Percentiles rank a stretch among this genome's conserved stretches.
Evolutionary conservation across 92 coral and sea anemone genomes (phyloP).

Genomic region (Palythoa caribaeorum): DNA sequence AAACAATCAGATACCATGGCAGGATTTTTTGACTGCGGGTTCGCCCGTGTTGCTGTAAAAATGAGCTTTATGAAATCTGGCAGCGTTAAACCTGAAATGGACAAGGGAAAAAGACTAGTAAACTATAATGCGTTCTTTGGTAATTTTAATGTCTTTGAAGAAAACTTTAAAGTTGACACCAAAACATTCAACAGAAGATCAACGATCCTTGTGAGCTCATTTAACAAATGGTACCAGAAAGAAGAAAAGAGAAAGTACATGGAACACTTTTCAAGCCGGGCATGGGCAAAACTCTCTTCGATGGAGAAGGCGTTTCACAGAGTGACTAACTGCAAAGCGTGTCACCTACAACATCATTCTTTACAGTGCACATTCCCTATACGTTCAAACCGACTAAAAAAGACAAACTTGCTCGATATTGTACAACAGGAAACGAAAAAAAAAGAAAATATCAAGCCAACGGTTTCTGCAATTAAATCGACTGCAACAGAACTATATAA

Average conservation of each 20-base stretch:
- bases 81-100: slow-evolving; percentile 3
- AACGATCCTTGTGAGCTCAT: not conserved
- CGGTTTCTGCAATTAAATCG: slow-evolving; percentile 1
- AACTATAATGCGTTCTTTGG: slow-evolving; percentile 32
- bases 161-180: not conserved
- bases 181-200: slow-evolving; percentile 12
- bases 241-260: slow-evolving; percentile 17
- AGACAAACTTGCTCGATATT: not conserved
- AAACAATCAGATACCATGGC: not conserved
- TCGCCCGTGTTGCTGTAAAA: slow-evolving; percentile 11
- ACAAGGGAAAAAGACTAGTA: slow-evolving; percentile 23
- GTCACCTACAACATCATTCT: slow-evolving; percentile 7
- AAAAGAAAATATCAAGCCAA: slow-evolving; percentile 19
- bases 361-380: slow-evolving; percentile 15
- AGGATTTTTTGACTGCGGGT: slow-evolving; percentile 13
- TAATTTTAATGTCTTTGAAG: not conserved
- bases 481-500: slow-evolving; percentile 22
- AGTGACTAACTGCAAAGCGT: slow-evolving; percentile 8
- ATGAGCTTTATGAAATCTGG: not conserved
- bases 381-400: slow-evolving; percentile 28
- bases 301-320: slow-evolving; percentile 16
- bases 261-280: slow-evolving; percentile 28
- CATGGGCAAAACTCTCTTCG: slow-evolving; percentile 6
- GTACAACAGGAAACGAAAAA: slow-evolving; percentile 2
- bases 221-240: slow-evolving; percentile 11